A percentile compares a stretch with the other conserved stretches of the same genome.
phyloP scores from a whole-genome alignment of 2,888 invertebrate genomes.

The Idaea straminata region DNA sequence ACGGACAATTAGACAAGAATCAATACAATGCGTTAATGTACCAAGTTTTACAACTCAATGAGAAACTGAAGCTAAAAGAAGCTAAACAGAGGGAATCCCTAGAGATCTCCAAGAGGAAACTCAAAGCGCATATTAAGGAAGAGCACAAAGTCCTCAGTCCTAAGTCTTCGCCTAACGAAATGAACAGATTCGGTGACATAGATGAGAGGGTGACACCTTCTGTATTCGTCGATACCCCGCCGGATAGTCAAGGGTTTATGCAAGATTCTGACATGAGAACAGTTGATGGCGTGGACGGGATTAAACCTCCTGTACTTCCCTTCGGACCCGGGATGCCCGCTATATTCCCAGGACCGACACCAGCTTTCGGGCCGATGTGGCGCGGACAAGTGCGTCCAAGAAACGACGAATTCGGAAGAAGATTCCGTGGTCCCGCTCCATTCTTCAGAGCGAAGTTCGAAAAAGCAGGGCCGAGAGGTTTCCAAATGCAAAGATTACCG shows the following conservation, averaged over 20 bases:
- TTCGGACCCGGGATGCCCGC: slow-evolving; percentile 54
- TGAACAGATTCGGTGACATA: slow-evolving; percentile 72
- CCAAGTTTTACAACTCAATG: slow-evolving; percentile 88
- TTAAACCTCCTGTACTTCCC: slow-evolving; percentile 40
- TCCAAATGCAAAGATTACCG: slow-evolving; percentile 47
- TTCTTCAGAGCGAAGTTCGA: slow-evolving; percentile 63
- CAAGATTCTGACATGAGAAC: slow-evolving; percentile 69
- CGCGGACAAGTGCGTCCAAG: slow-evolving; percentile 58
- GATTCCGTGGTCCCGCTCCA: slow-evolving; percentile 56
- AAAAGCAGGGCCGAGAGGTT: slow-evolving; percentile 47
- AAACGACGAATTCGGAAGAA: slow-evolving; percentile 55
- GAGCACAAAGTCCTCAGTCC: slow-evolving; percentile 73
- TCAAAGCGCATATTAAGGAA: slow-evolving; percentile 60
- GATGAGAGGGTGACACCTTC: slow-evolving; percentile 72
- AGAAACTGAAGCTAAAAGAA: slow-evolving; percentile 87
- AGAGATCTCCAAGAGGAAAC: slow-evolving; percentile 75
- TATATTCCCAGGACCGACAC: slow-evolving; percentile 28
- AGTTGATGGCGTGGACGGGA: slow-evolving; percentile 41
- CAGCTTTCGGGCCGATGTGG: slow-evolving; percentile 36
- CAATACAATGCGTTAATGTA: slow-evolving; percentile 88
- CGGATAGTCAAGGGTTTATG: slow-evolving; percentile 50
- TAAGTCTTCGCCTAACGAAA: slow-evolving; percentile 58
- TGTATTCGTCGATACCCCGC: slow-evolving; percentile 51
- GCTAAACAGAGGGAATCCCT: slow-evolving; percentile 85
- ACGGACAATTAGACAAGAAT: slow-evolving; percentile 86